Evolutionary conservation across 2,113 vertebrate genomes (phyloP).

Genomic region (Pleuronectes platessa): DNA sequence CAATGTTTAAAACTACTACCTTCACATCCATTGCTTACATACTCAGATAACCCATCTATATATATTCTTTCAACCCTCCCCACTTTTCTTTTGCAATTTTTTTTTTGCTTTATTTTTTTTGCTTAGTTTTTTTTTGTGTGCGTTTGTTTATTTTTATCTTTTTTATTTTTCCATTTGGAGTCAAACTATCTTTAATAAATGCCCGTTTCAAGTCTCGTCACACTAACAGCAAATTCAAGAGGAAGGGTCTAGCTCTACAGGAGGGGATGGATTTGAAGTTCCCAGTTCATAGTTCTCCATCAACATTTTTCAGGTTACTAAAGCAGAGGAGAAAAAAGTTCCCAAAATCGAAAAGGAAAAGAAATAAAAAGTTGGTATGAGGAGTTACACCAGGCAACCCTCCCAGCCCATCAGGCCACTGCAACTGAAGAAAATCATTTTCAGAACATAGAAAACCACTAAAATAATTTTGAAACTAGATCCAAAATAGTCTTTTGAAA

Average conservation of each 20-base stretch:
- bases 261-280: conserved; percentile 75
- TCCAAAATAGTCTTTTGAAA: conserved; percentile 96
- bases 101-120: conserved; percentile 65
- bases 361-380: conserved; percentile 73
- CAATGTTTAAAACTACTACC: conserved; percentile 99
- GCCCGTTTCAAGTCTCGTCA: conserved; percentile 89
- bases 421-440: conserved; percentile 85
- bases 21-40: conserved; percentile 98
- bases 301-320: conserved; percentile 86
- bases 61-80: conserved; percentile 70
- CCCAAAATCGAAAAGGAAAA: conserved; percentile 73
- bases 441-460: conserved; percentile 97
- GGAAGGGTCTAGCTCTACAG: conserved; percentile 91
- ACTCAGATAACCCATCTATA: conserved; percentile 91
- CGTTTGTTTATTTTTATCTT: conserved; percentile 75
- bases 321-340: conserved; percentile 68
- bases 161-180: conserved; percentile 84
- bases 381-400: conserved; percentile 94
- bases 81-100: conserved; percentile 61
- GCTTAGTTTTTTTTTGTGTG: conserved; percentile 67
- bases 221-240: conserved; percentile 95
- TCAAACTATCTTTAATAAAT: conserved; percentile 90
- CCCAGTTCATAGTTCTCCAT: conserved; percentile 79
- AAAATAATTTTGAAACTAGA: conserved; percentile 99
- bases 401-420: conserved; percentile 83